These are phyloP conservation scores for Characodon lateralis DNA, from an alignment of 2,797 vertebrate species.

Conservation along the genomic window DNA sequence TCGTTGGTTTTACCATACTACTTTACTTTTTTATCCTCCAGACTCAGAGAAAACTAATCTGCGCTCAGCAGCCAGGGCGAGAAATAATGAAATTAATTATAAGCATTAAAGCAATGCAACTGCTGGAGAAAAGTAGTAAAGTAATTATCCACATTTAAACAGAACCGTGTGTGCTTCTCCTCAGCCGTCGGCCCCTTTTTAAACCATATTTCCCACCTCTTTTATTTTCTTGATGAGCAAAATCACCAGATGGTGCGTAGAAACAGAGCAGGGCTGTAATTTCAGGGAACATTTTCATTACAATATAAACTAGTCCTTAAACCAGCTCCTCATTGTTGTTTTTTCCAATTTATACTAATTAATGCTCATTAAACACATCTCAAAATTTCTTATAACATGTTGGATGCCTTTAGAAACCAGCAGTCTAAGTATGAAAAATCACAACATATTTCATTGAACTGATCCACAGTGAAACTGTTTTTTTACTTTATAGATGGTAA, in stretches of 20 bases:
- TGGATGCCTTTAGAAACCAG: neutral
- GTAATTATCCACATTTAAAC: constrained; percentile 75
- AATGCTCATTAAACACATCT: constrained; percentile 9
- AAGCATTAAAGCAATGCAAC: constrained; percentile 72
- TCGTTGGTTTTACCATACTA: constrained; percentile 64
- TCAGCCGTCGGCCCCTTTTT: constrained; percentile 41
- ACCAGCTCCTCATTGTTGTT: neutral
- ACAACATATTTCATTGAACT: neutral
- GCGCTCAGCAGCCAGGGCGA: constrained; percentile 72
- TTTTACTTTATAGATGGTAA: neutral
- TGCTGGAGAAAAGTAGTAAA: constrained; percentile 76
- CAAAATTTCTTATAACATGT: neutral
- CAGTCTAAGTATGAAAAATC: neutral
- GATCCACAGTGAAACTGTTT: neutral
- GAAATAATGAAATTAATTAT: constrained; percentile 81
- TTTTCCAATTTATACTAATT: neutral
- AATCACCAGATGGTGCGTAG: constrained; percentile 20
- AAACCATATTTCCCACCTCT: constrained; percentile 23
- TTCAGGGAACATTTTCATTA: constrained; percentile 21
- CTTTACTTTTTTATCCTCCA: constrained; percentile 71
- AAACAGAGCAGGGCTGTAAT: constrained; percentile 3
- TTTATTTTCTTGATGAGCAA: constrained; percentile 29
- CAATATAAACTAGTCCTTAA: neutral
- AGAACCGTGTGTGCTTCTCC: constrained; percentile 50
- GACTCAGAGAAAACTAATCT: constrained; percentile 72